These are phyloP conservation scores for Coronaproctus castanopsis DNA, from an alignment of 2,888 invertebrate genomes.

Conservation along the genomic window DNA sequence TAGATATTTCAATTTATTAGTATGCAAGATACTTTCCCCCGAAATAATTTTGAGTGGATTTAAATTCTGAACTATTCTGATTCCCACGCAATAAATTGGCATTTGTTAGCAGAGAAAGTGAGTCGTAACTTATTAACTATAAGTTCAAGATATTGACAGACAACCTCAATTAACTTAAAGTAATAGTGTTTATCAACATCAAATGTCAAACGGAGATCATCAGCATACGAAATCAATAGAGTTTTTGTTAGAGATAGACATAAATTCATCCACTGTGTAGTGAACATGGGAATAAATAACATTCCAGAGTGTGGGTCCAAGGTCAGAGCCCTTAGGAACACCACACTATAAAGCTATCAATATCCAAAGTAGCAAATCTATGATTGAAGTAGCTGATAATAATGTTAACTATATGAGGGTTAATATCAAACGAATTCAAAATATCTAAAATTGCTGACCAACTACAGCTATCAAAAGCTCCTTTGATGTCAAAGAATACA, in stretches of 20 bases:
- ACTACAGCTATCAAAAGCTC: neutral
- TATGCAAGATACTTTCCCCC: neutral
- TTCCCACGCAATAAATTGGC: neutral
- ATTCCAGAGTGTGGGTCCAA: neutral
- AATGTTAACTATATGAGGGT: neutral
- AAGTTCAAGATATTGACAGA: neutral
- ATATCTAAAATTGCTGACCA: neutral
- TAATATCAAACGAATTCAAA: neutral
- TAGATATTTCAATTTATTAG: neutral
- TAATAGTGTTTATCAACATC: neutral
- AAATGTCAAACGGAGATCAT: neutral
- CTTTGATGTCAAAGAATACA: neutral
- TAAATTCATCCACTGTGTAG: neutral
- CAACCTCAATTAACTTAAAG: neutral
- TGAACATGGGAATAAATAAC: neutral
- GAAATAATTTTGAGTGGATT: neutral
- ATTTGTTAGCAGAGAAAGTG: neutral
- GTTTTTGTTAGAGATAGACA: neutral
- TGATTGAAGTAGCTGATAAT: neutral
- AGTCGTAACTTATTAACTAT: neutral
- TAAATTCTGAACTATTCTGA: no score
- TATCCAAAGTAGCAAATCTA: neutral
- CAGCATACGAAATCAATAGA: neutral
- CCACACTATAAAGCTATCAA: neutral
- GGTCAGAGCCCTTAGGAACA: neutral